Base-by-base conservation (phyloP, 2,888 invertebrate species). In the Drosophila atripex region DNA sequence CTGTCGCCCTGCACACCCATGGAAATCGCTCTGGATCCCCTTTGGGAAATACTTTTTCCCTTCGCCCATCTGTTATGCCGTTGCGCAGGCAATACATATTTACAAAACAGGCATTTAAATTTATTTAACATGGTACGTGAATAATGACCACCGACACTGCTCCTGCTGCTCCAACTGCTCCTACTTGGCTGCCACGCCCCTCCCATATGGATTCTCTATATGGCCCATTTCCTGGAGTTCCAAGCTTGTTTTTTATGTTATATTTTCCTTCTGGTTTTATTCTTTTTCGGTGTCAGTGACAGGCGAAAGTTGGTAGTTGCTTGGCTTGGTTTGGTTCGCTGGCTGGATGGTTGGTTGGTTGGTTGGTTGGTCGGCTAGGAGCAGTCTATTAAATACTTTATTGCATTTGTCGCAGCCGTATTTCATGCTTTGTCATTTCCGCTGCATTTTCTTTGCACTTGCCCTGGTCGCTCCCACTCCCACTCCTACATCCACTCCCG, bases 331-430 rank as follows among this genome's bases (percentile, higher is more conserved):
- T 51, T 32, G 57, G 30, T 23, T 56, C 30, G 45, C 28, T 52
- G 38, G 38, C 28, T 38, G 56, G 69, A 9, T 45, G 28, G 54
- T 11, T 47, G 55, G 55, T 25, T 50, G 53, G 41, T 41, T 59
- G 69, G 45, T 25, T 35, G 28, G 49, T 53, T 54, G 63, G 58
- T 65, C 66, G 77, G 61, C 86, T 74, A 77, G 76, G 73, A 88
- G 75, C 80, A 88, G 88, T 90, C 89, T 89, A 89, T 89, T 89
- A 90, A 89, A 90, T 90, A 88, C 84, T 89, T 89, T 89, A 89
- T 90, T 88, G 90, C 90, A 89, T 89, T 90, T 89, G 87, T 89
- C 88, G 83, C 88, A 80, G 85, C 80, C 78, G 88, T 88, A 80
- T 83, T 82, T 82, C 88, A 78, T 89, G 76, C 80, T 84, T 88